Evolutionary conservation across 2,797 vertebrate species (phyloP).

Genomic region (Furcifer pardalis): DNA sequence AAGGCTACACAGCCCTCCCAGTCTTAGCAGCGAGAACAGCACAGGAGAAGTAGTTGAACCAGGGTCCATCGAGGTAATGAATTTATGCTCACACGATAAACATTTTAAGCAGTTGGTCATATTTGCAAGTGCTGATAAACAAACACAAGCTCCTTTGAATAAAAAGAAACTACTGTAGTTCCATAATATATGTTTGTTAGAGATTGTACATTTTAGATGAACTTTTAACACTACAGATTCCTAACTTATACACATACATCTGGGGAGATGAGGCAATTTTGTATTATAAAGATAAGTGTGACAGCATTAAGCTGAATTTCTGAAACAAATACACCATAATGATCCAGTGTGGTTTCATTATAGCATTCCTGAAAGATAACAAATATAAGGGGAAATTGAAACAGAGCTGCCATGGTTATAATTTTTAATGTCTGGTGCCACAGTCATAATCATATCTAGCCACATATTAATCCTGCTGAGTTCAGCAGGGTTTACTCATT

Average conservation of each 20-base stretch:
- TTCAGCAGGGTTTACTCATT: background rate
- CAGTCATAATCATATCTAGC: background rate
- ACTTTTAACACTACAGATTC: background rate
- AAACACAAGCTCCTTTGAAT: background rate
- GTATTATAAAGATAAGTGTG: background rate
- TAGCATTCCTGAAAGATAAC: constrained; percentile 26
- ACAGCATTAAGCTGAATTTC: background rate
- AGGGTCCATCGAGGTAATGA: constrained; percentile 95
- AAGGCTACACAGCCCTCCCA: constrained; percentile 74
- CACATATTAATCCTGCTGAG: background rate
- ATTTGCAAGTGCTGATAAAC: constrained; percentile 24
- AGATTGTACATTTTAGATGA: background rate
- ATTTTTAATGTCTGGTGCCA: constrained; percentile 10
- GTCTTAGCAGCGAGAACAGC: constrained; percentile 78
- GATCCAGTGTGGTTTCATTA: background rate
- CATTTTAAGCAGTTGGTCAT: constrained; percentile 49
- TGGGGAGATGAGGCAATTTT: background rate
- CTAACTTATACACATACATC: background rate
- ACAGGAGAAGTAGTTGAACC: constrained; percentile 80
- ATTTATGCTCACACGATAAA: constrained; percentile 62
- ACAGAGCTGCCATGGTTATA: constrained; percentile 23
- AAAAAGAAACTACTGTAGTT: constrained; percentile 14
- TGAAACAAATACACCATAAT: constrained; percentile 12
- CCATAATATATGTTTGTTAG: constrained; percentile 7
- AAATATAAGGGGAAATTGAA: background rate